Base-by-base conservation (phyloP, 1,140 invertebrate genomes). In the Ceratina calcarata region DNA sequence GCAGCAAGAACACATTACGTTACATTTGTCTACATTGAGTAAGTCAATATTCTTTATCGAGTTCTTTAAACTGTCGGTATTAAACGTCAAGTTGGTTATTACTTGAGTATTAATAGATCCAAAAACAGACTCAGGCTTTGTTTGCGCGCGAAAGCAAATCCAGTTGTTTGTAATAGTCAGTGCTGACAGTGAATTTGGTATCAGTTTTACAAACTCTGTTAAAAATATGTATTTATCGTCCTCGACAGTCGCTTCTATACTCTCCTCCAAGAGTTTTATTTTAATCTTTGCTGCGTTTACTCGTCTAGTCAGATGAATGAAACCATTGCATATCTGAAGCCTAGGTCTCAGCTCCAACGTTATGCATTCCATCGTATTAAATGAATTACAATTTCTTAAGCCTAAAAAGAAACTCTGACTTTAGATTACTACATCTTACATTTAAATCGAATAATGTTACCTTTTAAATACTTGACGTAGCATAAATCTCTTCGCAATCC, bases 121-220 rank as follows among this genome's bases (percentile, higher is more conserved):
- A 78, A 89, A 90, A 49, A 83, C 58, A n/a, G 80, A 84, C 57
- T 91, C 20, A 0, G 90, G 88, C 45, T 82, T 86, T 37, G 89
- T 92, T 86, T 92, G 91, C 18, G 91, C 77, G 12, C 92, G 88
- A 71, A 93, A 92, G 20, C 86, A 91, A 57, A 93, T 88, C 91
- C 91, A 93, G 68, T 85, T 87, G 49, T 87, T 84, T 1, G 77
- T 81, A 51, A 93, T 73, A 65, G 72, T 87, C 61, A 93, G 81
- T 0, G 82, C 86, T 4, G 91, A 92, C 2, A 93, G 58, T 1
- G 91, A 90, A 49, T 75, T 78, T 37, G 92, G 91, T 62, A 91
- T 84, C 22, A 92, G 82, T 82, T 89, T 91, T 7, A 92, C 76
- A 32, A 78, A 81, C 32, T 86, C 81, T 53, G 89, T 72, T 37